Evolutionary conservation across 2,113 vertebrate genomes (phyloP).

Genomic region (Gila orcuttii): DNA sequence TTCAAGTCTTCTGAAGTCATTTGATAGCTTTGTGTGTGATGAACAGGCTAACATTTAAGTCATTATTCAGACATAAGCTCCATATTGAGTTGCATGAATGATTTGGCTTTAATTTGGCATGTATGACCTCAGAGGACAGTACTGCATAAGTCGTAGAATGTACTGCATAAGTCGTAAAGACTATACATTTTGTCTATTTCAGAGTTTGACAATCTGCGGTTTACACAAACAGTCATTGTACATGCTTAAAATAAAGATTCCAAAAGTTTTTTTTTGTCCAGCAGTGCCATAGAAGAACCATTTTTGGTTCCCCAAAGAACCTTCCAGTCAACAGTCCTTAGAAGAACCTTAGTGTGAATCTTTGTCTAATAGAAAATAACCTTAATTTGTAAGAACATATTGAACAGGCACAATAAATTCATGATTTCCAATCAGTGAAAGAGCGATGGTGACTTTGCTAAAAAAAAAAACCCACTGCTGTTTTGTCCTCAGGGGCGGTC

Average conservation of each 20-base stretch:
- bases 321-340: too few species aligned
- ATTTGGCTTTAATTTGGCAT: not conserved
- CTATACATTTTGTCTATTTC: not conserved
- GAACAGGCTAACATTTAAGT: not conserved
- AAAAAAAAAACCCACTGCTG: not conserved
- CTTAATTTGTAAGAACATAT: not conserved
- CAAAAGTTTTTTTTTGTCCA: too few species aligned
- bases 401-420: not conserved
- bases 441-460: not conserved
- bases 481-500: conserved; percentile 16
- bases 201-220: not conserved
- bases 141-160: not conserved
- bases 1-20: not conserved
- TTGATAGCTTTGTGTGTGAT: not conserved
- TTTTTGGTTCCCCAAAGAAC: too few species aligned
- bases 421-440: not conserved
- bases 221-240: not conserved
- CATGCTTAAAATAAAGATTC: too few species aligned
- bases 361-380: too few species aligned
- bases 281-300: too few species aligned
- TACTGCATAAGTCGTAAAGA: not conserved
- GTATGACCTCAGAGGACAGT: not conserved
- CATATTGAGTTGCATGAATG: not conserved
- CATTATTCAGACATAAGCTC: not conserved
- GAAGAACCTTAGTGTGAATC: too few species aligned